phyloP scores from a whole-genome alignment of 2,797 vertebrate species.

The Falco columbarius region DNA sequence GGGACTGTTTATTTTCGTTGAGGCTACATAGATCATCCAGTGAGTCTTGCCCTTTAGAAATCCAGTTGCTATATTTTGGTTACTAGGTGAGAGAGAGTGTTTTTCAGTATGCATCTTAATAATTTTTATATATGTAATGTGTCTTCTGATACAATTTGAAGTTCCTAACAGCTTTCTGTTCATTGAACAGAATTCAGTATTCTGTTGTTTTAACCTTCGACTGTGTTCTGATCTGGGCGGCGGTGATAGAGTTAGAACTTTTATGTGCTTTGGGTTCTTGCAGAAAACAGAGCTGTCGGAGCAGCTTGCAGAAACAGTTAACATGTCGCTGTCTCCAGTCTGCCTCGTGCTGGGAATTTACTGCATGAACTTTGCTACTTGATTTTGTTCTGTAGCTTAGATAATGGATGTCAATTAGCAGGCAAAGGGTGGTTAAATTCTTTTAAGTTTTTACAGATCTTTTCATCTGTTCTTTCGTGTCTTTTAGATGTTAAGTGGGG shows the following conservation, averaged over 20 bases:
- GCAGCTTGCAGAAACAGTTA: not conserved
- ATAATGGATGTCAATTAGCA: not conserved
- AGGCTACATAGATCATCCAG: not conserved
- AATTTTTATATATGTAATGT: not conserved
- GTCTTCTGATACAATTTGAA: not conserved
- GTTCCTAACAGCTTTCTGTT: not conserved
- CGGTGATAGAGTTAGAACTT: not conserved
- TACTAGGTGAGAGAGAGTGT: not conserved
- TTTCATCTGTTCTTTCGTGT: not conserved
- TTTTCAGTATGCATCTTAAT: not conserved
- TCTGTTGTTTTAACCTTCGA: not conserved
- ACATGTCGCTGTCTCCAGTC: not conserved
- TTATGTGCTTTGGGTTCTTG: not conserved
- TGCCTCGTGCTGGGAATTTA: not conserved
- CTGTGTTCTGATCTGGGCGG: not conserved
- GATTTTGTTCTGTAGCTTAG: not conserved
- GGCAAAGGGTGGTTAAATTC: not conserved
- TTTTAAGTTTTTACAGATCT: not conserved
- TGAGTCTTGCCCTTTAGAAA: not conserved
- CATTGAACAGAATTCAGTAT: not conserved
- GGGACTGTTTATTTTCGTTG: not conserved
- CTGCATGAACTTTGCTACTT: not conserved
- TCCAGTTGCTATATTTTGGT: not conserved
- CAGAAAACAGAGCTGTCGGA: not conserved
- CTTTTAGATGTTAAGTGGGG: slow-evolving; percentile 90